phyloP scores from a whole-genome alignment of 1,140 invertebrate species.

The Eupristina koningsbergeri region DNA sequence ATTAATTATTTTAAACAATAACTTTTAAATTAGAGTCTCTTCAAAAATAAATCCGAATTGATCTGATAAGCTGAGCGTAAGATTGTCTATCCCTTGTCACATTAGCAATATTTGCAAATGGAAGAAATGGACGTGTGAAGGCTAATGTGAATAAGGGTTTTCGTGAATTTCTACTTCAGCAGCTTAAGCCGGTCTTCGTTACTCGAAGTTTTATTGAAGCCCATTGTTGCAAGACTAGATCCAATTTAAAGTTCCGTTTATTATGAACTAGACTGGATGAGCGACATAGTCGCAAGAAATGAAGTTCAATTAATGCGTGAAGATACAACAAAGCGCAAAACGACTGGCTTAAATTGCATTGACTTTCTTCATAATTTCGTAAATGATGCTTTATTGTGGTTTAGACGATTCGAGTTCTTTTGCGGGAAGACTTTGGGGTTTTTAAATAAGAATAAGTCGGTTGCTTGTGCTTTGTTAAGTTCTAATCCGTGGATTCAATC shows the following conservation, averaged over 20 bases:
- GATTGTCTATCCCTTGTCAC: neutral
- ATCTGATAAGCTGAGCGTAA: neutral
- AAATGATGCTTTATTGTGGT: neutral
- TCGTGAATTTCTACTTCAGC: no score
- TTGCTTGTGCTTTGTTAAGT: neutral
- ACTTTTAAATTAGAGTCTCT: no score
- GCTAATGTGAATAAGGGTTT: constrained; percentile 15
- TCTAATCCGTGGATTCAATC: neutral
- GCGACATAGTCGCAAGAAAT: neutral
- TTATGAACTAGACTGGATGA: neutral
- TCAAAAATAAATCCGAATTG: no score
- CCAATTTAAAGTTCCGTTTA: constrained; percentile 3
- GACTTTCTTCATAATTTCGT: neutral
- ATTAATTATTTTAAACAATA: no score
- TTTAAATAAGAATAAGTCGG: neutral
- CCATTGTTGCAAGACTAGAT: neutral
- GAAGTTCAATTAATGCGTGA: constrained; percentile 8
- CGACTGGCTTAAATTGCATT: neutral
- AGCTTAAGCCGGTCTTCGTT: no score
- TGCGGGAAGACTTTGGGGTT: neutral
- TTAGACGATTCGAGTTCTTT: neutral
- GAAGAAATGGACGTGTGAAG: neutral
- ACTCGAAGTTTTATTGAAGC: neutral
- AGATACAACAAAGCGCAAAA: neutral
- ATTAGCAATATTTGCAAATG: neutral